Evolutionary conservation across 1,140 invertebrate species (phyloP).

Genomic region (Macrocentrus cingulum): DNA sequence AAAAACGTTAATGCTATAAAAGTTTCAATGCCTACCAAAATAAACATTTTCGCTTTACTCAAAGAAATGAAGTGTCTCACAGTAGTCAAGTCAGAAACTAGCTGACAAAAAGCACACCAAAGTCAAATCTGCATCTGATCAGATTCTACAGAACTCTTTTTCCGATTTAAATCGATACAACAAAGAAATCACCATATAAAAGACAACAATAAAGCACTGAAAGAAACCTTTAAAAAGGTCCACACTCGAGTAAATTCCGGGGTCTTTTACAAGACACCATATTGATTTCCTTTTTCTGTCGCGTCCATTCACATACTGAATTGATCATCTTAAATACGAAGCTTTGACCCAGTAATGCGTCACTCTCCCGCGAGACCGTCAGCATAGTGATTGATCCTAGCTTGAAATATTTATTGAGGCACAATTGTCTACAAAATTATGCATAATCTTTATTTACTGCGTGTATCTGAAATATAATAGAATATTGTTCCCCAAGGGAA

Average conservation of each 20-base stretch:
- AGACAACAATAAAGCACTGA: conserved; percentile 33
- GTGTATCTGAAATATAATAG: too few relatives aligned
- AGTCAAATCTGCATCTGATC: conserved; percentile 27
- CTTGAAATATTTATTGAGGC: too few relatives aligned
- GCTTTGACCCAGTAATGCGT: too few relatives aligned
- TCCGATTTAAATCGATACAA: conserved; percentile 26
- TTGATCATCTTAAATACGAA: conserved; percentile 14
- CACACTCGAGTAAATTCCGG: conserved; percentile 5
- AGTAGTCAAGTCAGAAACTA: too few relatives aligned
- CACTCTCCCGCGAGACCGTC: too few relatives aligned
- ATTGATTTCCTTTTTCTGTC: conserved; percentile 15
- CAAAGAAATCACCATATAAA: conserved; percentile 20
- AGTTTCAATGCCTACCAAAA: too few relatives aligned
- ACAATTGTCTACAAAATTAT: too few relatives aligned
- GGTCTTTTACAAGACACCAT: conserved; percentile 11
- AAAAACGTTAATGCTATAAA: too few relatives aligned
- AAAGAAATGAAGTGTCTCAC: too few relatives aligned
- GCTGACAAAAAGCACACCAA: background rate
- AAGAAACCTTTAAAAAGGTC: conserved; percentile 23
- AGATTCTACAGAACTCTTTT: conserved; percentile 21
- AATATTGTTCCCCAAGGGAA: too few relatives aligned
- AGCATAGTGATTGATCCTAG: too few relatives aligned
- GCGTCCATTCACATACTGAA: conserved; percentile 11
- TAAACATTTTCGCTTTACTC: background rate
- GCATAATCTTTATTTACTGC: too few relatives aligned